Evolutionary conservation across 2,888 invertebrate genomes (phyloP).

Genomic region (Eurois occulta): DNA sequence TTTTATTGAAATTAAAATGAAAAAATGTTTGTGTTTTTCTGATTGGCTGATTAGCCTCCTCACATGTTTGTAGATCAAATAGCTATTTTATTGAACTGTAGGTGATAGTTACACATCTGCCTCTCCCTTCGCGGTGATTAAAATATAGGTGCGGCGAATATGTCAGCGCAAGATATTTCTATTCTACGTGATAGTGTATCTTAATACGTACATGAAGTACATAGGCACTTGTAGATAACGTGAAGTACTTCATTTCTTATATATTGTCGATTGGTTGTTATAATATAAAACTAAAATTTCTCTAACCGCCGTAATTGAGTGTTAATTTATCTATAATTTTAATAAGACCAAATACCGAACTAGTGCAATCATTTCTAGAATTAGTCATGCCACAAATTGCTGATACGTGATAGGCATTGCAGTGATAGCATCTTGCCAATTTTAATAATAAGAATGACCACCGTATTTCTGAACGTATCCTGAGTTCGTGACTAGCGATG

Average conservation of each 20-base stretch:
- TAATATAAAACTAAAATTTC: constrained; percentile 20
- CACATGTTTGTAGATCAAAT: constrained; percentile 9
- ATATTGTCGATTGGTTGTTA: constrained; percentile 27
- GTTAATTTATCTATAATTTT: constrained; percentile 34
- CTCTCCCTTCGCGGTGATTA: constrained; percentile 18
- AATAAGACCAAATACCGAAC: constrained; percentile 9
- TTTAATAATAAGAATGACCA: constrained; percentile 21
- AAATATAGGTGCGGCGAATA: constrained; percentile 47
- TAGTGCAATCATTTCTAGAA: constrained; percentile 36
- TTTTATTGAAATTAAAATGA: constrained; percentile 8
- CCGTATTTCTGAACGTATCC: neutral
- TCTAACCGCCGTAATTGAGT: constrained; percentile 23
- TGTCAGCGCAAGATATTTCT: constrained; percentile 22
- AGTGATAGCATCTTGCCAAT: constrained; percentile 43
- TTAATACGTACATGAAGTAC: constrained; percentile 44
- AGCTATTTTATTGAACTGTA: constrained; percentile 5
- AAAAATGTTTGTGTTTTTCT: neutral
- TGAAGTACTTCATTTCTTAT: constrained; percentile 41
- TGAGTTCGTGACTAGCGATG: neutral
- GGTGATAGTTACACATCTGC: constrained; percentile 25
- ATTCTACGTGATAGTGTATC: constrained; percentile 55
- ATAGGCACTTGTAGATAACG: constrained; percentile 46
- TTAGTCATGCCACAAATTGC: constrained; percentile 7
- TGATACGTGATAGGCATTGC: neutral
- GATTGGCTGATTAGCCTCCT: constrained; percentile 2